A percentile compares a stretch with the other conserved stretches of the same genome.
These are phyloP conservation scores for Xanthorhoe designata DNA, from an alignment of 2,888 invertebrate genomes.

Conservation along the genomic window DNA sequence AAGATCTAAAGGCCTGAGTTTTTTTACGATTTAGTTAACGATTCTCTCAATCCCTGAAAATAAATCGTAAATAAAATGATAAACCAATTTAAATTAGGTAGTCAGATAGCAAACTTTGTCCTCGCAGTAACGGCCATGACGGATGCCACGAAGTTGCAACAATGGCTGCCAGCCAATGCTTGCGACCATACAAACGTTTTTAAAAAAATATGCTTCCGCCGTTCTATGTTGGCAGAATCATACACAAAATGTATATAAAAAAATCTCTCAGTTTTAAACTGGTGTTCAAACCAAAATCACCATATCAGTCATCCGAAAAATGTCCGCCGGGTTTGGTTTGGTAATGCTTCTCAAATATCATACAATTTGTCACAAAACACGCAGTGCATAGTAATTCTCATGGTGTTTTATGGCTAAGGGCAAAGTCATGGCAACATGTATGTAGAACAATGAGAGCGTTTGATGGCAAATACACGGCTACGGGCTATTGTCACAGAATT, in stretches of 20 bases:
- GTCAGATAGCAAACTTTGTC: background rate
- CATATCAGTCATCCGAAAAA: too few relatives aligned
- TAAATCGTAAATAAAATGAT: too few relatives aligned
- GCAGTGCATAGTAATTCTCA: conserved; percentile 49
- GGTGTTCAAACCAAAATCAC: too few relatives aligned
- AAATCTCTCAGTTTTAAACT: too few relatives aligned
- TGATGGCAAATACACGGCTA: conserved; percentile 28
- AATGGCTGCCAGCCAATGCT: conserved; percentile 13
- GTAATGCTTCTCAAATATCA: conserved; percentile 4
- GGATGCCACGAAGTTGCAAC: conserved; percentile 6
- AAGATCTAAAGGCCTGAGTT: too few relatives aligned
- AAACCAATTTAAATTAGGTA: too few relatives aligned
- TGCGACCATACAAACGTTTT: conserved; percentile 2
- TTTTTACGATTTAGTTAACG: too few relatives aligned
- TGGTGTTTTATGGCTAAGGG: conserved; percentile 43
- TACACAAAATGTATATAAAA: too few relatives aligned
- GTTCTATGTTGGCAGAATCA: background rate
- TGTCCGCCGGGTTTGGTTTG: background rate
- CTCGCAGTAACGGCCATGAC: conserved; percentile 22
- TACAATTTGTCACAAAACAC: conserved; percentile 18
- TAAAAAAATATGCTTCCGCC: conserved; percentile 27
- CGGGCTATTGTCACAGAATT: conserved; percentile 29
- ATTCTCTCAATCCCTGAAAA: too few relatives aligned
- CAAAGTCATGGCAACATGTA: conserved; percentile 34
- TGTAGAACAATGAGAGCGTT: conserved; percentile 38